These are phyloP conservation scores for Galendromus occidentalis DNA, from an alignment of 1,140 invertebrate species.

Conservation along the genomic window DNA sequence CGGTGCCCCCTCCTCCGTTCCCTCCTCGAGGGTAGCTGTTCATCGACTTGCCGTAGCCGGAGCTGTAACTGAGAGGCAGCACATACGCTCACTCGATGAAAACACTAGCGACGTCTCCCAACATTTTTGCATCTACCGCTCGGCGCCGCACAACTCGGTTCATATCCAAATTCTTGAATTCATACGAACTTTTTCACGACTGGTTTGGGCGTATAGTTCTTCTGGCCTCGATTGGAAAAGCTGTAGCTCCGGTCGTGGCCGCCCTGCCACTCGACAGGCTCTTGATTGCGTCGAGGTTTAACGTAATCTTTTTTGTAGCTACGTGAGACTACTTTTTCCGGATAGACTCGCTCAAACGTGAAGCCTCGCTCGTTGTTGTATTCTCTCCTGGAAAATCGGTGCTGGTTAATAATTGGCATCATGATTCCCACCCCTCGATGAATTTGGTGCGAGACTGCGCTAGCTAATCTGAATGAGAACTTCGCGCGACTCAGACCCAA, in stretches of 20 bases:
- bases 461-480: too few species aligned
- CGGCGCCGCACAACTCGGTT: too few species aligned
- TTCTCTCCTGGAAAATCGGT: neutral
- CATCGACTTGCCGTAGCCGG: neutral
- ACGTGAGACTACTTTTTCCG: neutral
- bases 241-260: conserved; percentile 3
- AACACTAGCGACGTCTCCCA: too few species aligned
- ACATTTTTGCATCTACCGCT: too few species aligned
- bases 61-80: neutral
- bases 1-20: neutral
- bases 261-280: neutral
- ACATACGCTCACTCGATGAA: too few species aligned
- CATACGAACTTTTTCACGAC: neutral
- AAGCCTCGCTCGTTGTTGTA: conserved; percentile 3
- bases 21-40: neutral
- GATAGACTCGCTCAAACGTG: neutral
- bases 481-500: too few species aligned
- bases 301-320: conserved; percentile 9
- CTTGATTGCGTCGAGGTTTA: neutral
- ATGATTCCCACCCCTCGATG: too few species aligned
- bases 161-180: too few species aligned
- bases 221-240: neutral
- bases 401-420: neutral
- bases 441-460: too few species aligned
- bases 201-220: neutral